phyloP scores from a whole-genome alignment of 2,113 vertebrate species.

The Brevimyrus niger region DNA sequence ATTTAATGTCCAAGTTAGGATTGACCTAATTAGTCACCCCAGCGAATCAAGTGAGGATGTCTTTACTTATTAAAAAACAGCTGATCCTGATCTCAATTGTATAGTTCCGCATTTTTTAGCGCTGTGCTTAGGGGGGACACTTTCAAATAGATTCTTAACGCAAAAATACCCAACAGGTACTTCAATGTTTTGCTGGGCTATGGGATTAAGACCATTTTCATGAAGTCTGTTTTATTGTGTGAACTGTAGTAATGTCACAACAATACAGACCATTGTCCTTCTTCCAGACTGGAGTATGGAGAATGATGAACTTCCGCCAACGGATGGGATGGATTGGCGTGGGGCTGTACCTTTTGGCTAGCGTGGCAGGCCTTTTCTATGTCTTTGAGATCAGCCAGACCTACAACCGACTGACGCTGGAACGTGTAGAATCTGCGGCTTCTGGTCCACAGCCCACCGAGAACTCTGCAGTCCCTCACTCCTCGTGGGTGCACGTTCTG shows the following conservation, averaged over 20 bases:
- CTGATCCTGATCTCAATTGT: neutral
- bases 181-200: neutral
- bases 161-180: neutral
- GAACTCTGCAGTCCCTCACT: constrained; percentile 16
- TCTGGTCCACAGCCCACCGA: constrained; percentile 56
- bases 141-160: neutral
- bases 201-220: neutral
- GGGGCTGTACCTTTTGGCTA: constrained; percentile 78
- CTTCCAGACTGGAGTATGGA: constrained; percentile 76
- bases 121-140: neutral
- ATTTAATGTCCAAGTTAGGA: neutral
- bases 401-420: constrained; percentile 78
- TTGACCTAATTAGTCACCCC: neutral
- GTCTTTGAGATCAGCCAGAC: constrained; percentile 89
- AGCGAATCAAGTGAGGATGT: neutral
- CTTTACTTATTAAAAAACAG: neutral
- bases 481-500: constrained; percentile 50
- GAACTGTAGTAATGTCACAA: neutral
- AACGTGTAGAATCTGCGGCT: constrained; percentile 69
- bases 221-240: neutral
- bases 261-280: neutral
- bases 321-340: constrained; percentile 95
- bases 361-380: constrained; percentile 77
- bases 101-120: neutral
- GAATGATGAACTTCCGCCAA: constrained; percentile 99